A percentile compares a stretch with the other conserved stretches of the same genome.
phyloP scores from a whole-genome alignment of 2,797 vertebrate genomes.

The Phyllotis vaccarum region DNA sequence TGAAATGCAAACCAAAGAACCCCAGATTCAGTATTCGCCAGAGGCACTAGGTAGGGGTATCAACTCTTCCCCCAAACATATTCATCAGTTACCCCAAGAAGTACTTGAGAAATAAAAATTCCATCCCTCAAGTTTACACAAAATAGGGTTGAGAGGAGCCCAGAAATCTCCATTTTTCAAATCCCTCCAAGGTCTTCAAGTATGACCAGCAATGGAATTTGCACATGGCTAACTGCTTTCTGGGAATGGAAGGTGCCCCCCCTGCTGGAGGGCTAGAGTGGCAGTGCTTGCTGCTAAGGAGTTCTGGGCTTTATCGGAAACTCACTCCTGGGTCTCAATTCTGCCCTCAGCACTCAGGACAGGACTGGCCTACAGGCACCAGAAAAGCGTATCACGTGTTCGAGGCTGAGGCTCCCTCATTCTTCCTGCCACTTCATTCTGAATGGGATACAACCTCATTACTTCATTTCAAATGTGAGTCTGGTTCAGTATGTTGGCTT shows the following conservation, averaged over 20 bases:
- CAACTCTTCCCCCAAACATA: not conserved
- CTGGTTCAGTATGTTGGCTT: not conserved
- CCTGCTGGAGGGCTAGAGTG: not conserved
- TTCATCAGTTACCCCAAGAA: not conserved
- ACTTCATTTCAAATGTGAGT: not conserved
- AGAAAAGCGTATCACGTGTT: too few species aligned
- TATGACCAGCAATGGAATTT: not conserved
- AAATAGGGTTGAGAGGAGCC: not conserved
- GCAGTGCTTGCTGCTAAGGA: accelerated
- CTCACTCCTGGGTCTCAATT: not conserved
- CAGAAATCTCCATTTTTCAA: not conserved
- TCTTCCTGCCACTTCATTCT: too few species aligned
- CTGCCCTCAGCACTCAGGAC: accelerated
- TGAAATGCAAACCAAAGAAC: not conserved
- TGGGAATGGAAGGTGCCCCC: not conserved
- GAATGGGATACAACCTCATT: not conserved
- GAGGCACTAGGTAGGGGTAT: not conserved
- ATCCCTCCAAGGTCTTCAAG: not conserved
- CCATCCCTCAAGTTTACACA: not conserved
- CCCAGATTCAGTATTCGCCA: not conserved
- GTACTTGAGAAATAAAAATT: not conserved
- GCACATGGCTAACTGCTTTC: not conserved
- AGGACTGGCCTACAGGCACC: not conserved
- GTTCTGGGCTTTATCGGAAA: not conserved
- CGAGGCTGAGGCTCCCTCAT: not conserved